These are phyloP conservation scores for Flexamia atlantica DNA, from an alignment of 2,888 invertebrate genomes.

Conservation along the genomic window DNA sequence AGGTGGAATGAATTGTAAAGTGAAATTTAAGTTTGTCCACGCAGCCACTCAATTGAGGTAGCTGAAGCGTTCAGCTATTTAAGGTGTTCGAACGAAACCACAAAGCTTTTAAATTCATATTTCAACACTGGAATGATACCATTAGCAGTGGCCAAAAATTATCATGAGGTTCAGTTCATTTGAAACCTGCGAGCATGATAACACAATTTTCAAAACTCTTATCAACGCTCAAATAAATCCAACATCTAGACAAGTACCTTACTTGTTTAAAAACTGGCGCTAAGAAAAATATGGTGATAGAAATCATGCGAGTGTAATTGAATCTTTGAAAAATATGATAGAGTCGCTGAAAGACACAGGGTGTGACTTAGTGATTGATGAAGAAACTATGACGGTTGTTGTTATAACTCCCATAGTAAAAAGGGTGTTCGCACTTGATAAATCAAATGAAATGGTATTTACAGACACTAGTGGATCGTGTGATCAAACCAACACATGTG, in stretches of 20 bases:
- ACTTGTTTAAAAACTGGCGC: background rate
- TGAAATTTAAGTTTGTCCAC: background rate
- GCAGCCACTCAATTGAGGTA: background rate
- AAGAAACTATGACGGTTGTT: constrained; percentile 18
- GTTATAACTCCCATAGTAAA: constrained; percentile 29
- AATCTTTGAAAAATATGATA: constrained; percentile 21
- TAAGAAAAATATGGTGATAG: background rate
- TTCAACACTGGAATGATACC: background rate
- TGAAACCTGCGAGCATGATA: constrained; percentile 33
- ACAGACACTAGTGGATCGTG: constrained; percentile 43
- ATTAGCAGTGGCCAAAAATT: background rate
- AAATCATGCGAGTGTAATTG: background rate
- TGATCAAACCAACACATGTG: constrained; percentile 22
- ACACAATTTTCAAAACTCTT: background rate
- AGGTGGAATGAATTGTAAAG: constrained; percentile 17
- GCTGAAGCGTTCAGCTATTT: constrained; percentile 35
- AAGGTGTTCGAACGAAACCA: constrained; percentile 25
- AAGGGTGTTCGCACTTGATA: constrained; percentile 15
- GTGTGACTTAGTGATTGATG: background rate
- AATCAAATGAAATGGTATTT: constrained; percentile 28
- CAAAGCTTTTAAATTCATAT: constrained; percentile 9
- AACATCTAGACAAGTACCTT: constrained; percentile 26
- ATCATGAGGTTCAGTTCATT: constrained; percentile 9
- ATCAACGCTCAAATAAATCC: constrained; percentile 36
- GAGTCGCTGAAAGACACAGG: background rate